phyloP scores from a whole-genome alignment of 2,797 vertebrate genomes.

The Chrysocyon brachyurus region DNA sequence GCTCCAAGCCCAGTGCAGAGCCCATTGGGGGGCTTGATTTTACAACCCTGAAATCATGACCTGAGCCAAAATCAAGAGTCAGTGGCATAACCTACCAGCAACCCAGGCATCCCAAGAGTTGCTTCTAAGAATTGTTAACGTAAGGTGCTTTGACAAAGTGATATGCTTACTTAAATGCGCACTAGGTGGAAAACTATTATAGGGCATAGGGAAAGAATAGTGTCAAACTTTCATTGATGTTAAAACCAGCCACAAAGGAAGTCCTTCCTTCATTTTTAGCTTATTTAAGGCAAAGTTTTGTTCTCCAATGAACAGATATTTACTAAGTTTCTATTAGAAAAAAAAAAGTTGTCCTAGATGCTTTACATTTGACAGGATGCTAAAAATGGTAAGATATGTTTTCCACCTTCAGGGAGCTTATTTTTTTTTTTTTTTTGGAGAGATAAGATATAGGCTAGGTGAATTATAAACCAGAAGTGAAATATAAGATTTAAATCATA shows the following conservation, averaged over 20 bases:
- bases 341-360: background rate
- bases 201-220: background rate
- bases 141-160: background rate
- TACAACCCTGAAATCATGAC: background rate
- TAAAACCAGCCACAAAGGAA: background rate
- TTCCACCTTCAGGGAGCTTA: background rate
- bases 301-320: conserved; percentile 20
- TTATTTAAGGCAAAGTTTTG: conserved; percentile 1
- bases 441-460: background rate
- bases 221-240: background rate
- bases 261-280: background rate
- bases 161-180: background rate
- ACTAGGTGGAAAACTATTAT: background rate
- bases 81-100: background rate
- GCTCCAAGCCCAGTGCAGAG: background rate
- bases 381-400: background rate
- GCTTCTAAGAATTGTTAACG: background rate
- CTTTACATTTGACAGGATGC: conserved; percentile 16
- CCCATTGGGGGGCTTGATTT: background rate
- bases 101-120: background rate
- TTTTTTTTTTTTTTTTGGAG: background rate
- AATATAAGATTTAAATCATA: conserved; percentile 1
- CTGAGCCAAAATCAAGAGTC: background rate
- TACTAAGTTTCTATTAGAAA: background rate
- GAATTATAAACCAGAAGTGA: conserved; percentile 37